A percentile compares a stretch with the other conserved stretches of the same genome.
Evolutionary conservation across 2,113 vertebrate species (phyloP).

Genomic region (Naja naja): DNA sequence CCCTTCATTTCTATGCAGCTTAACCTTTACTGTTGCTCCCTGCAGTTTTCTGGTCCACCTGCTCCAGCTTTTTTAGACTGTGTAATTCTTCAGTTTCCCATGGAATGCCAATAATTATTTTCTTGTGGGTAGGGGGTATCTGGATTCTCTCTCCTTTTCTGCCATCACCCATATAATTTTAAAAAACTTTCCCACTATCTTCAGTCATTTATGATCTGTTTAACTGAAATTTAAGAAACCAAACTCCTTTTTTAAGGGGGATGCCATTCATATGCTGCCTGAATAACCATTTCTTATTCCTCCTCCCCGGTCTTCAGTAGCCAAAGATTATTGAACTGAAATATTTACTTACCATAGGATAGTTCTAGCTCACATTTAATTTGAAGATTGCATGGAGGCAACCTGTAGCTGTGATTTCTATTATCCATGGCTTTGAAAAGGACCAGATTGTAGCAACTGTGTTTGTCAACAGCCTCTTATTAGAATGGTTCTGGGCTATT

Average conservation of each 20-base stretch:
- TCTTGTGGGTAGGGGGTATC: background rate
- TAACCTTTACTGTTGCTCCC: background rate
- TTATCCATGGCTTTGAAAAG: background rate
- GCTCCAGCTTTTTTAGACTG: background rate
- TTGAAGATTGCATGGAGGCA: background rate
- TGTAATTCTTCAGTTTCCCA: background rate
- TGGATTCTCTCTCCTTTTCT: background rate
- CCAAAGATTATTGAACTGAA: background rate
- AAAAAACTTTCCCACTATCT: background rate
- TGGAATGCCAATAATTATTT: background rate
- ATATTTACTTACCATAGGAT: background rate
- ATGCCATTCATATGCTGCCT: background rate
- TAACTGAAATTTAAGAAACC: background rate
- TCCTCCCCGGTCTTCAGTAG: background rate
- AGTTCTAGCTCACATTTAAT: background rate
- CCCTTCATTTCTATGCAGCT: background rate
- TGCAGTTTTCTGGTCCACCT: background rate
- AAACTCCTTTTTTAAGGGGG: background rate
- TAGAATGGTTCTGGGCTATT: background rate
- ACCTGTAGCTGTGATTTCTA: background rate
- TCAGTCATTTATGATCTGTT: background rate
- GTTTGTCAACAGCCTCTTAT: background rate
- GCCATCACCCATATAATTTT: background rate
- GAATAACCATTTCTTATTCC: background rate
- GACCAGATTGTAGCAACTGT: background rate